Evolutionary conservation across 2,888 invertebrate species (phyloP).

Genomic region (Muscina levida): DNA sequence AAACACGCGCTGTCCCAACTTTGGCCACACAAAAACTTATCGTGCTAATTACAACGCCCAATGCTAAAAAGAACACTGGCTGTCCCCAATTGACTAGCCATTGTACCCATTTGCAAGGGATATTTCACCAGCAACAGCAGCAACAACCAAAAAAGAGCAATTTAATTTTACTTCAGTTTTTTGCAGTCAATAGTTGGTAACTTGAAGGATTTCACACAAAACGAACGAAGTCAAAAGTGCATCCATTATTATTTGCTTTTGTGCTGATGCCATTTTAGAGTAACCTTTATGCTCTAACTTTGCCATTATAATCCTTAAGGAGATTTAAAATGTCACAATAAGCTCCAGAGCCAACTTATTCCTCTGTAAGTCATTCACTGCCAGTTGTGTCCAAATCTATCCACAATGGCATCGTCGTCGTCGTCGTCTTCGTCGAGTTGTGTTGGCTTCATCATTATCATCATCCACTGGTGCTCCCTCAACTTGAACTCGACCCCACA

Average conservation of each 20-base stretch:
- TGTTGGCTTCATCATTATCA: neutral
- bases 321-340: conserved; percentile 57
- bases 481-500: neutral
- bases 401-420: no score
- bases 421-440: neutral
- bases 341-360: conserved; percentile 52
- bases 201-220: no score
- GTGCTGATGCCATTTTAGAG: conserved; percentile 2
- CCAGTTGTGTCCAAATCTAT: neutral
- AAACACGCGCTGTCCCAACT: no score
- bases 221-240: conserved; percentile 47
- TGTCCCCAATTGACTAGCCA: no score
- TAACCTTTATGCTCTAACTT: conserved; percentile 54
- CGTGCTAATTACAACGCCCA: no score
- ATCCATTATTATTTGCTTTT: conserved; percentile 34
- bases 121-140: no score
- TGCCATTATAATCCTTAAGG: conserved; percentile 56
- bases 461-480: neutral
- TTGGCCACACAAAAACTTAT: no score
- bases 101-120: no score
- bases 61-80: no score
- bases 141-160: neutral
- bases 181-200: conserved; percentile 6
- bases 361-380: conserved; percentile 27
- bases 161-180: neutral